Evolutionary conservation across 2,888 invertebrate genomes (phyloP).

Genomic region (Epirrhoe tristata): DNA sequence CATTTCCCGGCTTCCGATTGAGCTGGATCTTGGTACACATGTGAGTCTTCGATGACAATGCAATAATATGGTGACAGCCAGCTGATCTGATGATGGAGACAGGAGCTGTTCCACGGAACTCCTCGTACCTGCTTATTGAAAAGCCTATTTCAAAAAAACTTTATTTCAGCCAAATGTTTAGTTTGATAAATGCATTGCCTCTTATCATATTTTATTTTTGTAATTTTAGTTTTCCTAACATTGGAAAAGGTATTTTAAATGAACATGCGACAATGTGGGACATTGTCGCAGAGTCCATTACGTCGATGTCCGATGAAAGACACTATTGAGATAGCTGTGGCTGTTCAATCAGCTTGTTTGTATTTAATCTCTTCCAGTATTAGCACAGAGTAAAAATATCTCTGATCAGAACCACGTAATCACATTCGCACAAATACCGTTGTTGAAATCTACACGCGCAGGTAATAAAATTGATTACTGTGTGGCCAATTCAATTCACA

Average conservation of each 20-base stretch:
- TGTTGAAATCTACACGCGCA: background rate
- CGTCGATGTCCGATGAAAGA: slow-evolving; percentile 5
- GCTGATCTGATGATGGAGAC: no score
- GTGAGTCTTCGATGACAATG: no score
- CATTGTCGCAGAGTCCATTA: slow-evolving; percentile 3
- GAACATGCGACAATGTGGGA: background rate
- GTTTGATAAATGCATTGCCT: no score
- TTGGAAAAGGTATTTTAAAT: background rate
- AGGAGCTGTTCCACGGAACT: no score
- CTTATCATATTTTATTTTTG: no score
- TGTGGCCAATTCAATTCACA: background rate
- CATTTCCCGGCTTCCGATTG: no score
- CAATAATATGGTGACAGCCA: no score
- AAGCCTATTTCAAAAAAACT: no score
- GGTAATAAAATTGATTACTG: background rate
- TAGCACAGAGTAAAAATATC: slow-evolving; percentile 14
- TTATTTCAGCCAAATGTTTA: no score
- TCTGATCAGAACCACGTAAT: slow-evolving; percentile 5
- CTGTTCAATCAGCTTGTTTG: slow-evolving; percentile 10
- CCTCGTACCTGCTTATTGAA: no score
- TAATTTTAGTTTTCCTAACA: background rate
- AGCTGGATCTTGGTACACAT: no score
- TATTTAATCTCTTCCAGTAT: slow-evolving; percentile 20
- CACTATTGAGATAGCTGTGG: slow-evolving; percentile 7
- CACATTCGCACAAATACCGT: slow-evolving; percentile 2